These are phyloP conservation scores for Peromyscus maniculatus DNA, from an alignment of 2,113 vertebrate species.

Conservation along the genomic window DNA sequence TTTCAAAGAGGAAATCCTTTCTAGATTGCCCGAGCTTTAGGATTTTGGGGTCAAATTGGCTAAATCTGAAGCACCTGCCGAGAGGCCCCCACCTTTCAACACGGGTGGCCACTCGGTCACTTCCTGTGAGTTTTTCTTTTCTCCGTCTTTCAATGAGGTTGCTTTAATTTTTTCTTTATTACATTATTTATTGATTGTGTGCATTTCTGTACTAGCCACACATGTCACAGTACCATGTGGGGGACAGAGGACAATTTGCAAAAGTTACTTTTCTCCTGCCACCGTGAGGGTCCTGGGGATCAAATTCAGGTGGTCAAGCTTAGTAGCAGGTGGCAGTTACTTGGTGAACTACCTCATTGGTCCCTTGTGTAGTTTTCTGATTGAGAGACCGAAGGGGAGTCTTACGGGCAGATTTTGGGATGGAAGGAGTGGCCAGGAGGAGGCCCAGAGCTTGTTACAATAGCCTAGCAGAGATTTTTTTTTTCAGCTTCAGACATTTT, in stretches of 20 bases:
- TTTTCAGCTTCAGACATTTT: conserved; percentile 62
- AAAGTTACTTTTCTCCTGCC: too few relatives aligned
- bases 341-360: background rate
- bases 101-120: background rate
- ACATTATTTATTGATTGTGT: too few relatives aligned
- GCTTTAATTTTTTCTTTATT: background rate
- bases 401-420: conserved; percentile 14
- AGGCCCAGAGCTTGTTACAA: background rate
- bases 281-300: background rate
- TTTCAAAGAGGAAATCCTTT: conserved; percentile 57
- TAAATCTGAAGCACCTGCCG: background rate
- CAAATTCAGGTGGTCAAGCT: too few relatives aligned
- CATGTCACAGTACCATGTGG: background rate
- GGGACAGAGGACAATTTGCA: background rate
- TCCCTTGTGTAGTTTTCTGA: conserved; percentile 16
- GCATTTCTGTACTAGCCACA: background rate
- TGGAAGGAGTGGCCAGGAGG: background rate
- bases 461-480: background rate
- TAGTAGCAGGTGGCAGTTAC: background rate
- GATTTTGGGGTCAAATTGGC: conserved; percentile 13
- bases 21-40: background rate
- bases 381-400: background rate
- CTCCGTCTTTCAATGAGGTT: background rate
- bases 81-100: background rate
- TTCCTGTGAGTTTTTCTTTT: conserved; percentile 28